phyloP scores from a whole-genome alignment of 2,797 vertebrate species.

The Geotrypetes seraphini region DNA sequence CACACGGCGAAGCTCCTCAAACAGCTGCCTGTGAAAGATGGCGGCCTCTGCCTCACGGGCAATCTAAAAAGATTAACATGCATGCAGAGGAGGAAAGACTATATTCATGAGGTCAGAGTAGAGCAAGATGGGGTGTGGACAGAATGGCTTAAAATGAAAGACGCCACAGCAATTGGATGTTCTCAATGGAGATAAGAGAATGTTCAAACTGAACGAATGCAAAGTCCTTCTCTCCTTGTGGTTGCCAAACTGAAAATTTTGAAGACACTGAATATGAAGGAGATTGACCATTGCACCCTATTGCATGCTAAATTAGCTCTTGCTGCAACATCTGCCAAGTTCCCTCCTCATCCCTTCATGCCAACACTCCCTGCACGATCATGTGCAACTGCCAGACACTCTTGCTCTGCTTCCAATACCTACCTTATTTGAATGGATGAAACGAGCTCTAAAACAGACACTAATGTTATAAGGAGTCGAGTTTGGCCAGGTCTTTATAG shows the following conservation, averaged over 20 bases:
- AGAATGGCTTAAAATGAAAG: no score
- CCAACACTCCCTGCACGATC: slow-evolving; percentile 11
- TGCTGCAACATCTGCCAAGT: background rate
- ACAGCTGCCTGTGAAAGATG: slow-evolving; percentile 95
- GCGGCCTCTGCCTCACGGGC: slow-evolving; percentile 95
- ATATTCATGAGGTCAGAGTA: slow-evolving; percentile 31
- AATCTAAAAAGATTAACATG: slow-evolving; percentile 68
- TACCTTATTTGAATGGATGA: background rate
- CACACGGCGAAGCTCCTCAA: slow-evolving; percentile 88
- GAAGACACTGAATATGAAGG: background rate
- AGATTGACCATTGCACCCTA: background rate
- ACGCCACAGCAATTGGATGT: no score
- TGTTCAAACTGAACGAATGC: no score
- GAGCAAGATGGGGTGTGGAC: slow-evolving; percentile 9
- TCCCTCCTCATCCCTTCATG: slow-evolving; percentile 4
- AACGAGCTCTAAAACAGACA: background rate
- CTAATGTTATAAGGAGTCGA: fast-evolving
- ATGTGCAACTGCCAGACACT: slow-evolving; percentile 36
- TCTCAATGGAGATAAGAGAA: no score
- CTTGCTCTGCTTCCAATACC: slow-evolving; percentile 39
- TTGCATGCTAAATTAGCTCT: background rate
- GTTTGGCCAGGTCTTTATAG: no score
- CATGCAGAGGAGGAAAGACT: slow-evolving; percentile 26
- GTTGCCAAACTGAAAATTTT: background rate
- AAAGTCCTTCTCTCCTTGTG: no score